A percentile compares a stretch with the other conserved stretches of the same genome.
Conservation (phyloP, 2,888 invertebrate species). For the Hydraecia micacea region DNA sequence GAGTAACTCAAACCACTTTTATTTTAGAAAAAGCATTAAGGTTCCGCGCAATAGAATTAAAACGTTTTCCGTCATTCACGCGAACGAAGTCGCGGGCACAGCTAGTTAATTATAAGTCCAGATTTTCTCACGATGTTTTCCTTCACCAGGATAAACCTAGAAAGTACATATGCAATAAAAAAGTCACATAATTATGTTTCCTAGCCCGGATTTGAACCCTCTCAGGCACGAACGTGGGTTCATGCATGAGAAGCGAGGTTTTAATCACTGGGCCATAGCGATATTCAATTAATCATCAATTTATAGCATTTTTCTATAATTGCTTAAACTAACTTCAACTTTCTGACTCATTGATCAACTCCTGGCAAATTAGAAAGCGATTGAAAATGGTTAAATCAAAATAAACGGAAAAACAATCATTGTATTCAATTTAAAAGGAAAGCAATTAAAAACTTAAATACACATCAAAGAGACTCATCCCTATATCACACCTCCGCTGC, state of each 20-base stretch:
- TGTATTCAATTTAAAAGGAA: background rate
- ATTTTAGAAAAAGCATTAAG: too few relatives aligned
- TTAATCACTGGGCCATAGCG: background rate
- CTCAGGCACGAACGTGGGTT: background rate
- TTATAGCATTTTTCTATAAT: background rate
- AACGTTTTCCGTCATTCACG: too few relatives aligned
- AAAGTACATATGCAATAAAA: background rate
- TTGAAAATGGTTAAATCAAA: background rate
- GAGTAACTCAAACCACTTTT: too few relatives aligned
- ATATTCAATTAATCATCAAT: background rate
- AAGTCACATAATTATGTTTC: background rate
- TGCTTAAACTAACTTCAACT: background rate
- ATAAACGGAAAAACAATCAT: background rate
- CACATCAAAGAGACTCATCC: slow-evolving; percentile 34
- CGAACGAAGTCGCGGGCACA: too few relatives aligned
- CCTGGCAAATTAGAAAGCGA: background rate
- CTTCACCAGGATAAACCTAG: background rate
- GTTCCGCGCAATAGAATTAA: too few relatives aligned
- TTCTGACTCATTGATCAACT: background rate
- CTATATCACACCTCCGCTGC: too few relatives aligned
- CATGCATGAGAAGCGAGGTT: background rate
- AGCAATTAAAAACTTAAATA: slow-evolving; percentile 17
- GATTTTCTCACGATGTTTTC: background rate
- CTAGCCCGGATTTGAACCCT: background rate
- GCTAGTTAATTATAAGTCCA: too few relatives aligned